Conservation (phyloP, 2,797 vertebrate species). For the Epinephelus malabaricus region DNA sequence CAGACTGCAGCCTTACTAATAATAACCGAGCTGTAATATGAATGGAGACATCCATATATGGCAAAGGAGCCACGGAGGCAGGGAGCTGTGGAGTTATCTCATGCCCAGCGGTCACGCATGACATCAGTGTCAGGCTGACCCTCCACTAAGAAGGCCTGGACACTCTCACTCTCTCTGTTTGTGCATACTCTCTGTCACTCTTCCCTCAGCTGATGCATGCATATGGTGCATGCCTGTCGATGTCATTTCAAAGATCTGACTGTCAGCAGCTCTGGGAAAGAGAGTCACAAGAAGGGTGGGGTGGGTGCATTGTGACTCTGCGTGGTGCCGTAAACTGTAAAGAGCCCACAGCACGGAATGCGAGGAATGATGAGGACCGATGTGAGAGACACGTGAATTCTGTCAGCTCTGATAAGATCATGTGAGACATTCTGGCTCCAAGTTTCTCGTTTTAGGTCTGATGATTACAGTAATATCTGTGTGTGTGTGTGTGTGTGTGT, state of each 20-base stretch:
- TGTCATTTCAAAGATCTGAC: constrained; percentile 63
- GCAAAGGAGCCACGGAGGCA: constrained; percentile 57
- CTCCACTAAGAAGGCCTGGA: constrained; percentile 57
- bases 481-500: constrained; percentile 12
- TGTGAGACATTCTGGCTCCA: constrained; percentile 55
- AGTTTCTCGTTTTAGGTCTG: constrained; percentile 47
- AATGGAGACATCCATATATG: constrained; percentile 76
- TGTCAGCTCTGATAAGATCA: constrained; percentile 75
- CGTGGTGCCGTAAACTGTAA: constrained; percentile 28
- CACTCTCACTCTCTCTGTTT: constrained; percentile 39
- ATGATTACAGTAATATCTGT: constrained; percentile 47
- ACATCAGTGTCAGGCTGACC: constrained; percentile 76
- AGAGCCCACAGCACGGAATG: constrained; percentile 67
- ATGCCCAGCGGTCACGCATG: constrained; percentile 63
- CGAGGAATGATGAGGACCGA: constrained; percentile 67
- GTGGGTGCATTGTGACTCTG: constrained; percentile 12
- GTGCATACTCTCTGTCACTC: constrained; percentile 4
- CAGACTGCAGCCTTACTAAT: constrained; percentile 60
- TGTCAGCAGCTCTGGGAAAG: constrained; percentile 54
- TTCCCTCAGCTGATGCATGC: neutral
- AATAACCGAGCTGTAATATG: constrained; percentile 71
- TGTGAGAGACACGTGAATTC: constrained; percentile 75
- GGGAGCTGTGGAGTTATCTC: constrained; percentile 65
- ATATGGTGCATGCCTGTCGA: constrained; percentile 12
- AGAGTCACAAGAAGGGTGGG: constrained; percentile 56